phyloP scores from a whole-genome alignment of 2,113 vertebrate species.

The Leucoraja erinaceus region DNA sequence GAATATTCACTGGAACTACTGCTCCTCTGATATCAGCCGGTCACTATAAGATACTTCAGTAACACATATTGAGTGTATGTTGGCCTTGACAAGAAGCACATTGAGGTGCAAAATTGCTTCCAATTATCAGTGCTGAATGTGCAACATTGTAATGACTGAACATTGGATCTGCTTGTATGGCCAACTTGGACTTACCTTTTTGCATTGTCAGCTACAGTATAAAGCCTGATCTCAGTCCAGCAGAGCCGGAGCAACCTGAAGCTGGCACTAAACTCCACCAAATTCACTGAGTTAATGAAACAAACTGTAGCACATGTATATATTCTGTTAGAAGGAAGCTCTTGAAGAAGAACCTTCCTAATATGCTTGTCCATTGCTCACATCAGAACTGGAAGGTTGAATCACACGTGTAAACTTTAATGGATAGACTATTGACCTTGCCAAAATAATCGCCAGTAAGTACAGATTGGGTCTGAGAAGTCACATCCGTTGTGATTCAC shows the following conservation, averaged over 20 bases:
- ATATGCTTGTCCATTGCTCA: no score
- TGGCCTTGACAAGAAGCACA: no score
- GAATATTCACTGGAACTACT: no score
- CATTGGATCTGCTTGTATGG: not conserved
- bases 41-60: no score
- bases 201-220: not conserved
- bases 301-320: not conserved
- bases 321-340: not conserved
- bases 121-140: no score
- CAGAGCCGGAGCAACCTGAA: not conserved
- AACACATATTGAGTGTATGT: no score
- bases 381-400: not conserved
- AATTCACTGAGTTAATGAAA: not conserved
- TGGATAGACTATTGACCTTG: not conserved
- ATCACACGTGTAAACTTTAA: not conserved
- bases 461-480: slow-evolving; percentile 19
- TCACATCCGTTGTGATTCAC: not conserved
- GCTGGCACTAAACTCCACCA: not conserved
- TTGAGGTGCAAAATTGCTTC: no score
- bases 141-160: no score
- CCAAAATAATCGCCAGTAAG: not conserved
- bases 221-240: not conserved
- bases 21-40: no score
- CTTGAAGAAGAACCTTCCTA: not conserved
- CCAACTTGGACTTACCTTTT: not conserved